Percentiles rank a stretch among this genome's conserved stretches.
Conservation (phyloP, 2,888 invertebrate species). For the Tridacna crocea region DNA sequence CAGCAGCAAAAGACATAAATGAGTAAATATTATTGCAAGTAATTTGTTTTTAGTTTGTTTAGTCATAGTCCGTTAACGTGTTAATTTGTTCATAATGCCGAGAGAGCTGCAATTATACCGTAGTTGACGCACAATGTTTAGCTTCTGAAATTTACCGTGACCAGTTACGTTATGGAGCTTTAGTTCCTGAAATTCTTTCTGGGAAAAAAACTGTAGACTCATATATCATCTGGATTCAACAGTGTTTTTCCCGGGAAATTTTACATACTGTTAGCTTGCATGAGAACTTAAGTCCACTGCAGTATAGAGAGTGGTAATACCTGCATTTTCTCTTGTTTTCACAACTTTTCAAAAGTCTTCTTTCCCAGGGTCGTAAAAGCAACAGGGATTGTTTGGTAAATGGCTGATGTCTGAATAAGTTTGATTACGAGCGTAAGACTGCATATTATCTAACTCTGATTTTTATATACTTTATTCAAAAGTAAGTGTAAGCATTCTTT, state of each 20-base stretch:
- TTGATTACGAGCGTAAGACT: no score
- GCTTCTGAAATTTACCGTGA: conserved; percentile 59
- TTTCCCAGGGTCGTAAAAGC: no score
- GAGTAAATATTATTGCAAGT: conserved; percentile 46
- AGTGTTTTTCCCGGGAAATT: not conserved
- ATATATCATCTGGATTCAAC: not conserved
- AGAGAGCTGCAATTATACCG: conserved; percentile 24
- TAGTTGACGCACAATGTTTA: conserved; percentile 37
- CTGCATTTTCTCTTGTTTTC: no score
- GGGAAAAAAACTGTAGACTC: conserved; percentile 30
- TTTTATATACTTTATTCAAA: no score
- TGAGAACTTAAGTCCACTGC: not conserved
- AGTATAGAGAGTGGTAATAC: no score
- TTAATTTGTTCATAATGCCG: conserved; percentile 36
- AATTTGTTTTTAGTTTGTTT: conserved; percentile 52
- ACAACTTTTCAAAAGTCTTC: no score
- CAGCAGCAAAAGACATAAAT: conserved; percentile 19
- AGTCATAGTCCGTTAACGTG: conserved; percentile 51
- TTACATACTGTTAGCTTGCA: not conserved
- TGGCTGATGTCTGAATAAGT: no score
- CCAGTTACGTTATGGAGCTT: conserved; percentile 43
- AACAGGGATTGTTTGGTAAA: no score
- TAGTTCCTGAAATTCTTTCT: conserved; percentile 46
- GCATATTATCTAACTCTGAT: no score
- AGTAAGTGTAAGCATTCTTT: no score